phyloP scores from a whole-genome alignment of 92 coral and sea anemone genomes.

The Epizoanthus fatuus region DNA sequence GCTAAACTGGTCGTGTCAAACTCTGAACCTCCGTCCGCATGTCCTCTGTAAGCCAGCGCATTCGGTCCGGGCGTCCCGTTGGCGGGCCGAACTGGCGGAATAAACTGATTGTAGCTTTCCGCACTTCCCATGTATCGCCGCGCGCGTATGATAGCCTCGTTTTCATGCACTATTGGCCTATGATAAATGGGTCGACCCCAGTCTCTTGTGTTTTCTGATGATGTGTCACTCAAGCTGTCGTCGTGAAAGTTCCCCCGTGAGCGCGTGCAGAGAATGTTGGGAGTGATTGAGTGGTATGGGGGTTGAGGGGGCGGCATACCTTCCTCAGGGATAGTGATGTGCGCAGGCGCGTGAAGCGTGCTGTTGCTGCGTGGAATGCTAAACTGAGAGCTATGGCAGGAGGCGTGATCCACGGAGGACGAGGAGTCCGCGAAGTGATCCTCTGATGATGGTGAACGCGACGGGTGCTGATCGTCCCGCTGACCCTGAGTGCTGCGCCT shows the following conservation, averaged over 20 bases:
- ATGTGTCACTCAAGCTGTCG: constrained; percentile 86
- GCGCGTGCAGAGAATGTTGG: constrained; percentile 60
- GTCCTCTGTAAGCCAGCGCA: constrained; percentile 83
- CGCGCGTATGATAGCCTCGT: constrained; percentile 68
- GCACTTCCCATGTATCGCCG: constrained; percentile 64
- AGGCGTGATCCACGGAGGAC: constrained; percentile 91
- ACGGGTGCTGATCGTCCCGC: constrained; percentile 50
- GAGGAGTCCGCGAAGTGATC: constrained; percentile 96
- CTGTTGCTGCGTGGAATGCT: constrained; percentile 92
- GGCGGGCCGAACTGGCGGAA: constrained; percentile 64
- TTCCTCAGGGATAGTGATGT: constrained; percentile 87
- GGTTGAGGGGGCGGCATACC: constrained; percentile 87
- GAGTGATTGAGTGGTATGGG: constrained; percentile 71
- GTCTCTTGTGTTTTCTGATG: constrained; percentile 80
- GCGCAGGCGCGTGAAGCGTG: constrained; percentile 72
- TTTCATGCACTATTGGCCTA: constrained; percentile 82
- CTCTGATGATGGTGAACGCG: constrained; percentile 93
- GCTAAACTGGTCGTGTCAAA: constrained; percentile 85
- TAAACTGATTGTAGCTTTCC: constrained; percentile 57
- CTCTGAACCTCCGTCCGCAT: constrained; percentile 94
- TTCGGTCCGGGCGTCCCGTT: constrained; percentile 83
- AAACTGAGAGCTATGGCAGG: constrained; percentile 87
- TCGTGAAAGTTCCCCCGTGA: constrained; percentile 70
- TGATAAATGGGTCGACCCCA: constrained; percentile 86
- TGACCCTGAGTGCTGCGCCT: constrained; percentile 73